A percentile compares a stretch with the other conserved stretches of the same genome.
Evolutionary conservation across 2,113 vertebrate species (phyloP).

Genomic region (Cyanistes caeruleus): DNA sequence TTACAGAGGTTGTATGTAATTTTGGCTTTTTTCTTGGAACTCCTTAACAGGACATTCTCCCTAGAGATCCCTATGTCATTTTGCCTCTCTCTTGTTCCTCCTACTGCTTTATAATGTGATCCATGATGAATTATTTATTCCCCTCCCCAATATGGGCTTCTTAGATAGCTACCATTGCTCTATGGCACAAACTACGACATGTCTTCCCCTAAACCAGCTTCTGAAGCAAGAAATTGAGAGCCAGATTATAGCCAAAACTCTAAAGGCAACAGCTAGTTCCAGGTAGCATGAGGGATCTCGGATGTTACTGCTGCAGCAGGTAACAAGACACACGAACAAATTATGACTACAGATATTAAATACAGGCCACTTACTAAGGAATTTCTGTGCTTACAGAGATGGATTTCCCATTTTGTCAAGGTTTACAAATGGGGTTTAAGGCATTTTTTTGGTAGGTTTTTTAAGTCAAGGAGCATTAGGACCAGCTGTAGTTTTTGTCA

Average conservation of each 20-base stretch:
- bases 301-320: background rate
- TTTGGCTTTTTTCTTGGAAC: background rate
- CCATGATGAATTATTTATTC: background rate
- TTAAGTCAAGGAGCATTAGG: background rate
- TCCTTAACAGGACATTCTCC: background rate
- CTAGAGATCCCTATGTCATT: background rate
- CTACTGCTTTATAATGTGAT: background rate
- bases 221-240: background rate
- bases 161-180: background rate
- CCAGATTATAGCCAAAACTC: background rate
- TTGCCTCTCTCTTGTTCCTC: background rate
- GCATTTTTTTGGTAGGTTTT: background rate
- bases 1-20: background rate
- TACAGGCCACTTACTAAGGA: background rate
- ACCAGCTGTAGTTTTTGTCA: background rate
- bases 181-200: background rate
- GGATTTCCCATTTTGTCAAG: background rate
- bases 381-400: fast-evolving
- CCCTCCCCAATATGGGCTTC: background rate
- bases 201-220: background rate
- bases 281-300: background rate
- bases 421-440: background rate
- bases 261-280: background rate
- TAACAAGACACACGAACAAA: background rate
- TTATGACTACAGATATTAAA: background rate